Evolutionary conservation across 2,888 invertebrate species (phyloP).

Genomic region (Halictus quadricinctus): DNA sequence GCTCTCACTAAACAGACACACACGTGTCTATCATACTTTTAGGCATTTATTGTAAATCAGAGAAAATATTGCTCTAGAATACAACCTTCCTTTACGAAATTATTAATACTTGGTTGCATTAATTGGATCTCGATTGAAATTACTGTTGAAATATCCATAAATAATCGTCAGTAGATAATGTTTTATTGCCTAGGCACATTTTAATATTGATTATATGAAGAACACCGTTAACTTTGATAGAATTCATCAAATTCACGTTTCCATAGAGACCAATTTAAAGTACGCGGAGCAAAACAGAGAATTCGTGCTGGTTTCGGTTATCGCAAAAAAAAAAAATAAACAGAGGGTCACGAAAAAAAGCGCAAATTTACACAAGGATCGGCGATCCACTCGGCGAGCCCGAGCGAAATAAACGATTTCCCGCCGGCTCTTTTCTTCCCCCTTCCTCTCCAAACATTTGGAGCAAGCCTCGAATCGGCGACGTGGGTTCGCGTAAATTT

Average conservation of each 20-base stretch:
- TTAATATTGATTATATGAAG: no score
- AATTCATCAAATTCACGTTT: neutral
- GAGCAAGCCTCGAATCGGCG: neutral
- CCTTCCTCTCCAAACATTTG: neutral
- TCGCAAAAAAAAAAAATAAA: neutral
- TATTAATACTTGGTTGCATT: no score
- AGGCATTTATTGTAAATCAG: no score
- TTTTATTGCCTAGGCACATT: no score
- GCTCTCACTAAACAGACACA: no score
- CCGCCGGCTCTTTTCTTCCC: neutral
- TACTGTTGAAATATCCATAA: no score
- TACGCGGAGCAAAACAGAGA: neutral
- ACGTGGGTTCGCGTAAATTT: slow-evolving; percentile 51
- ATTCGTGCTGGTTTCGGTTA: neutral
- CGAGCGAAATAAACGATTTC: slow-evolving; percentile 1
- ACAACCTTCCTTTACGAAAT: no score
- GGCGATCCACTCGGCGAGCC: neutral
- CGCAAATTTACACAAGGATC: slow-evolving; percentile 1
- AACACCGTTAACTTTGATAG: neutral
- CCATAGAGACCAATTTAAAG: neutral
- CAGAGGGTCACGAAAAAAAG: neutral
- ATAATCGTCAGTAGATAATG: no score
- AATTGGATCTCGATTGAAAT: no score
- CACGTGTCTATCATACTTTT: no score
- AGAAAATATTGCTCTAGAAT: no score